These are phyloP conservation scores for Hypocryptadius cinnamomeus DNA, from an alignment of 2,113 vertebrate genomes.

Conservation along the genomic window DNA sequence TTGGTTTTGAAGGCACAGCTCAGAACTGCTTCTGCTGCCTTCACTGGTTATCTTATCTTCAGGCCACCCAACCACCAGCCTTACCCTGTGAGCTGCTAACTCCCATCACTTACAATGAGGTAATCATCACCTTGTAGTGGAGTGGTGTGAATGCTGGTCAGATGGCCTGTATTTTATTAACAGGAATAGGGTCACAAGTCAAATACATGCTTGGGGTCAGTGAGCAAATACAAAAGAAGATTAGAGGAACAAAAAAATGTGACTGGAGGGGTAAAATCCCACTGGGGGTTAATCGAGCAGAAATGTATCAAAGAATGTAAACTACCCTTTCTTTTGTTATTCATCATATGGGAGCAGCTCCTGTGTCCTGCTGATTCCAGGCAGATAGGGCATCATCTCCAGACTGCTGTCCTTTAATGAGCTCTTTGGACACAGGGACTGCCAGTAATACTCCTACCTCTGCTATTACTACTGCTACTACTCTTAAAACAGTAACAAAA, in stretches of 20 bases:
- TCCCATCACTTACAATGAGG: conserved; percentile 38
- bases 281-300: conserved; percentile 61
- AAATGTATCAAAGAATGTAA: conserved; percentile 54
- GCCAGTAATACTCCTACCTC: background rate
- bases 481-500: background rate
- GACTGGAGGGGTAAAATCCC: conserved; percentile 53
- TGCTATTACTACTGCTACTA: background rate
- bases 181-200: conserved; percentile 79
- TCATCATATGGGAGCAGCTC: conserved; percentile 4
- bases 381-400: background rate
- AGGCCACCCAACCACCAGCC: background rate
- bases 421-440: background rate
- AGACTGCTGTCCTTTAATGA: background rate
- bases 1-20: background rate
- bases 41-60: background rate
- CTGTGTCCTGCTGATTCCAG: background rate
- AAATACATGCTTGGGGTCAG: conserved; percentile 77
- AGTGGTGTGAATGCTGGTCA: conserved; percentile 54
- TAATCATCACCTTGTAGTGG: conserved; percentile 60
- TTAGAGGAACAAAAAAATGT: conserved; percentile 72
- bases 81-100: background rate
- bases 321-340: conserved; percentile 52
- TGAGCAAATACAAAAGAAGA: conserved; percentile 74
- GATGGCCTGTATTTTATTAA: conserved; percentile 69
- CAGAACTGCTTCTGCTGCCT: background rate